Base-by-base conservation (phyloP, 2,113 vertebrate genomes). In the Lanius collurio region DNA sequence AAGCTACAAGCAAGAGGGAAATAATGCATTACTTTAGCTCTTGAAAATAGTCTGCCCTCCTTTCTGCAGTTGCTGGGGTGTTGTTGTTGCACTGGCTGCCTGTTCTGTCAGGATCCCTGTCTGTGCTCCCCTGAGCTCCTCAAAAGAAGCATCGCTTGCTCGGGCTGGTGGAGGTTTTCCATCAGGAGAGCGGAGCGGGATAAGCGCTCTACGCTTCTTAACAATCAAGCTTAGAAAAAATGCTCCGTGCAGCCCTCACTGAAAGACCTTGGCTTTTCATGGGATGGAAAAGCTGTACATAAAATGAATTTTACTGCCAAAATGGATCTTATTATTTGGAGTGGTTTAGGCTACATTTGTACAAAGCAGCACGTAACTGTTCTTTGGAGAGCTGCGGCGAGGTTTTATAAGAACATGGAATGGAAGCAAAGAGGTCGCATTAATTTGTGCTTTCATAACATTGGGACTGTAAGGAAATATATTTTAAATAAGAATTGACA, bases 401-500 rank as follows among this genome's bases (percentile, higher is more conserved):
- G 47, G 62, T 47, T 94, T 94, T 93, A 69, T 77, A 89, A 92
- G 91, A 94, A 93, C 91, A 95, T 41, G 65, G 80, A 88, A 33
- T 49, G 83, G 62, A 89, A 97, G 81, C 55, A 81, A 57, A 96
- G 91, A 97, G 91, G 74, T 94, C 13, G 2, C 76, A 30, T 80
- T 95, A 88, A 75, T 94, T 97, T 96, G 60, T 91, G 67, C 52
- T 82, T 96, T 89, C 52, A 80, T 96, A 93, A 88, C 50, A 67
- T 83, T 18, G 4, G 87, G 77, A 64, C 70, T 92, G 83, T 76
- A 91, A 94, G 74, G 55, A 92, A 96, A 94, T 95, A 68, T 62
- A 81, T 96, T 96, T 96, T 96, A 96, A 97, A 97, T 96, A 97
- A 90, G 86, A 97, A 94, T 90, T 95, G 95, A 94, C 91, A 95